These are phyloP conservation scores for Benthosema pterotum DNA, from an alignment of 2,797 vertebrate species.

Conservation along the genomic window DNA sequence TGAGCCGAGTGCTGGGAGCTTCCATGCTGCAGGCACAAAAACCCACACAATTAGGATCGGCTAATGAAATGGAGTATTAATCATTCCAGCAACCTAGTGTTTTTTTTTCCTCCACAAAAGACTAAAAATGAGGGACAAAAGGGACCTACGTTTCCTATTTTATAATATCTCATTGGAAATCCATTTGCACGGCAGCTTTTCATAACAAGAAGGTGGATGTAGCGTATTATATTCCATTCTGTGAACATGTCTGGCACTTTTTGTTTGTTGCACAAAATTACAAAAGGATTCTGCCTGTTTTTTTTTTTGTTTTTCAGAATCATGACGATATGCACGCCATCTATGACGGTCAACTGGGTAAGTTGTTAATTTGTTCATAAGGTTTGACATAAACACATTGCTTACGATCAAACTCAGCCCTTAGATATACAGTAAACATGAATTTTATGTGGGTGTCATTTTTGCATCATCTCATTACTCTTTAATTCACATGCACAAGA, in stretches of 20 bases:
- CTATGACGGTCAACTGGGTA: slow-evolving; percentile 74
- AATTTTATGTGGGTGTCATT: slow-evolving; percentile 19
- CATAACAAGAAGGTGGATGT: slow-evolving; percentile 13
- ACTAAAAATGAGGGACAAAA: slow-evolving; percentile 68
- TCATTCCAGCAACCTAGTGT: slow-evolving; percentile 69
- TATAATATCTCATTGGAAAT: slow-evolving; percentile 19
- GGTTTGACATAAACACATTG: neutral
- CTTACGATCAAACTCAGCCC: neutral
- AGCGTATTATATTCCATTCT: slow-evolving; percentile 27
- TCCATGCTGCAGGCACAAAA: slow-evolving; percentile 61
- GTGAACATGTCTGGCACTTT: slow-evolving; percentile 22
- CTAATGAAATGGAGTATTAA: slow-evolving; percentile 66
- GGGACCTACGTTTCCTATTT: slow-evolving; percentile 32
- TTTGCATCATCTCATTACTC: slow-evolving; percentile 18
- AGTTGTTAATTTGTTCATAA: slow-evolving; percentile 47
- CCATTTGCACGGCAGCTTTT: slow-evolving; percentile 16
- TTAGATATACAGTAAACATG: slow-evolving; percentile 11
- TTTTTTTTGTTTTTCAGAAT: slow-evolving; percentile 77
- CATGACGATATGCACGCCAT: slow-evolving; percentile 59
- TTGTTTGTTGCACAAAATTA: slow-evolving; percentile 41
- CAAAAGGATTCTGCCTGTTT: slow-evolving; percentile 45
- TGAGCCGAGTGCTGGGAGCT: slow-evolving; percentile 59
- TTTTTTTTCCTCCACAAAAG: slow-evolving; percentile 50
- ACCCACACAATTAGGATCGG: slow-evolving; percentile 67
- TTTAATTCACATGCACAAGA: slow-evolving; percentile 29